Conservation (phyloP, 2,797 vertebrate genomes). For the Bovichtus diacanthus region DNA sequence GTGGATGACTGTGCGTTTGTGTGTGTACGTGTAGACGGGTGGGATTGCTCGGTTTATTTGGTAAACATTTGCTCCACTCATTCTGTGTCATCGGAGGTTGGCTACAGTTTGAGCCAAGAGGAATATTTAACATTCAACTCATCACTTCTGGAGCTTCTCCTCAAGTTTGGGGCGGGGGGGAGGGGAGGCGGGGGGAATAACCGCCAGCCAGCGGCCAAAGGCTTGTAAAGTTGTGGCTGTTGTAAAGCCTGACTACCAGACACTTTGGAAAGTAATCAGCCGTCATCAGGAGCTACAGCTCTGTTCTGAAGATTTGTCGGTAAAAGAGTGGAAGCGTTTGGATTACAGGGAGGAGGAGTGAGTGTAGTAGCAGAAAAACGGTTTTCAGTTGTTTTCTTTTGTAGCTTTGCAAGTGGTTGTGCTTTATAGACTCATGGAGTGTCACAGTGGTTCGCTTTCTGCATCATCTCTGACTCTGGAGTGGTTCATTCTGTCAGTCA, state of each 20-base stretch:
- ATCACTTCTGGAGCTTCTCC: constrained; percentile 49
- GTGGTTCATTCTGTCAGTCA: constrained; percentile 52
- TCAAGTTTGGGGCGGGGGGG: constrained; percentile 18
- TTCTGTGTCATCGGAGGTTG: constrained; percentile 62
- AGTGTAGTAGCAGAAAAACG: constrained; percentile 24
- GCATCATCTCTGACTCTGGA: constrained; percentile 32
- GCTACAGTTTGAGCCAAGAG: constrained; percentile 49
- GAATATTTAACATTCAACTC: constrained; percentile 66
- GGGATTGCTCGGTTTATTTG: constrained; percentile 54
- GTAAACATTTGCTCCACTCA: constrained; percentile 68
- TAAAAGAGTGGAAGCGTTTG: constrained; percentile 43
- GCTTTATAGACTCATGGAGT: background rate
- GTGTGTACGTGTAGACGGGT: constrained; percentile 46
- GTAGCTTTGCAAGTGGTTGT: background rate
- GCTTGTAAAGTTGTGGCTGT: constrained; percentile 60
- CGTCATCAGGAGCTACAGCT: constrained; percentile 49
- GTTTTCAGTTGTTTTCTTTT: constrained; percentile 11
- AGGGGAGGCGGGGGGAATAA: constrained; percentile 49
- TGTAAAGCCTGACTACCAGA: constrained; percentile 55
- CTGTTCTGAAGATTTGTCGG: constrained; percentile 37
- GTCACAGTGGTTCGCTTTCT: constrained; percentile 15
- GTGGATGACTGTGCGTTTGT: constrained; percentile 64
- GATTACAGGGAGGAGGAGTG: constrained; percentile 16
- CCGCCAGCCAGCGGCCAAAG: constrained; percentile 44
- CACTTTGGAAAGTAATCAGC: constrained; percentile 59